A percentile compares a stretch with the other conserved stretches of the same genome.
phyloP scores from a whole-genome alignment of 2,888 invertebrate species.

The Eutolmus rufibarbis region DNA sequence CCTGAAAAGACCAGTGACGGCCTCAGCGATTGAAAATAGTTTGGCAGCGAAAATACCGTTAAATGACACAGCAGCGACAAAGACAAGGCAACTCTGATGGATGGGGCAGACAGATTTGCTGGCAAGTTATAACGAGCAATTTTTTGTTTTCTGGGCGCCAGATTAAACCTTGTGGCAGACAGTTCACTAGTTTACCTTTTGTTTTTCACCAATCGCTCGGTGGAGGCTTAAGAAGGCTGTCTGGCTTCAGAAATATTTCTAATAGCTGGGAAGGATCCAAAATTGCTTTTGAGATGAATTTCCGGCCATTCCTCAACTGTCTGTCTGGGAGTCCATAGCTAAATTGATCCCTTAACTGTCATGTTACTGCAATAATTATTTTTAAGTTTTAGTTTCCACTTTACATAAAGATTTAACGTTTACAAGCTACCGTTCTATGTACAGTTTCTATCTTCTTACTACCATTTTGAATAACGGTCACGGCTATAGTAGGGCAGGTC shows the following conservation, averaged over 20 bases:
- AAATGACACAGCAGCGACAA: neutral
- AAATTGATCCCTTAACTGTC: neutral
- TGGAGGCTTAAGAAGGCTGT: neutral
- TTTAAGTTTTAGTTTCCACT: neutral
- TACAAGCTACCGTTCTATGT: no score
- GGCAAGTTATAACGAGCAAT: neutral
- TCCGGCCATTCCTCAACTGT: neutral
- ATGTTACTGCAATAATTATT: neutral
- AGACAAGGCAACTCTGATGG: neutral
- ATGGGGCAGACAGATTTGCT: neutral
- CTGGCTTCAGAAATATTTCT: neutral
- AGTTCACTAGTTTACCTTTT: neutral
- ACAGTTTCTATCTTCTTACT: no score
- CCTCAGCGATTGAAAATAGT: conserved; percentile 13
- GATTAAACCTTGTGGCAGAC: neutral
- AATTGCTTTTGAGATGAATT: no score
- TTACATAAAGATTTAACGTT: neutral
- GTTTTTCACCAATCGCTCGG: neutral
- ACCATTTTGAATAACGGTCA: no score
- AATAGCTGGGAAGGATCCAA: no score
- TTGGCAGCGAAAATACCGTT: neutral
- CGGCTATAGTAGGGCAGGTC: no score
- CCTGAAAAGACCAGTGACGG: neutral
- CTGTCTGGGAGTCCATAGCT: neutral
- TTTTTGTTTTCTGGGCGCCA: neutral